Evolutionary conservation across 2,888 invertebrate genomes (phyloP).

Genomic region (Campoplex nolae): DNA sequence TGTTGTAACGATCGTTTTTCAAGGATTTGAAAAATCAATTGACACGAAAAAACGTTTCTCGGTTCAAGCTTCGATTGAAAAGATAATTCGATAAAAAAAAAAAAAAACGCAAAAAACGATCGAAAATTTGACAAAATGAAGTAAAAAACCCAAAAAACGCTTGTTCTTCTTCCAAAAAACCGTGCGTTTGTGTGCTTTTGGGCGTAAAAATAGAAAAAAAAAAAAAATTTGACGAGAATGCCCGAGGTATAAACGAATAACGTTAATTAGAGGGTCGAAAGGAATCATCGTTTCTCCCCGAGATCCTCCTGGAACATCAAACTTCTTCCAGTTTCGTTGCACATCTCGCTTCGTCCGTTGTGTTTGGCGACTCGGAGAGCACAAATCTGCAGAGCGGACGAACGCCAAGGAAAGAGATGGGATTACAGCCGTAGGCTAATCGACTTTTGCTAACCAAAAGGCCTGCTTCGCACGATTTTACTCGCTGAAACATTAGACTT

Average conservation of each 20-base stretch:
- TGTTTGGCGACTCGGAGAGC: background rate
- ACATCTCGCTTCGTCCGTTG: constrained; percentile 7
- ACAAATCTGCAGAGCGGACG: constrained; percentile 26
- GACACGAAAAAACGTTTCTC: no score
- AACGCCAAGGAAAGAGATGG: constrained; percentile 41
- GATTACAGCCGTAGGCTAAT: constrained; percentile 45
- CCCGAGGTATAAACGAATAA: constrained; percentile 43
- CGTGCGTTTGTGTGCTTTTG: constrained; percentile 20
- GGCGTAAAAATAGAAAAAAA: background rate
- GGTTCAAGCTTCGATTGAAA: no score
- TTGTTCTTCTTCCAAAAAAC: constrained; percentile 8
- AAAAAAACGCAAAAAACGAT: background rate
- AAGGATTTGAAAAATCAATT: background rate
- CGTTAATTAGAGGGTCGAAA: constrained; percentile 44
- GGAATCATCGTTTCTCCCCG: constrained; percentile 30
- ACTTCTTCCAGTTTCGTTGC: constrained; percentile 50
- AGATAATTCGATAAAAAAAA: no score
- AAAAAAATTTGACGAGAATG: background rate
- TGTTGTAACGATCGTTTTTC: background rate
- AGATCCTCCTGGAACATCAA: constrained; percentile 5
- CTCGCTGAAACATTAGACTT: background rate
- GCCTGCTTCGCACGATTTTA: background rate
- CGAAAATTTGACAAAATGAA: background rate
- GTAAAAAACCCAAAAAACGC: constrained; percentile 1
- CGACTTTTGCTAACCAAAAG: constrained; percentile 1